Evolutionary conservation across 2,888 invertebrate species (phyloP), one percentile per base, ranked within the genome.

Genomic region (Eupithecia subfuscata): DNA sequence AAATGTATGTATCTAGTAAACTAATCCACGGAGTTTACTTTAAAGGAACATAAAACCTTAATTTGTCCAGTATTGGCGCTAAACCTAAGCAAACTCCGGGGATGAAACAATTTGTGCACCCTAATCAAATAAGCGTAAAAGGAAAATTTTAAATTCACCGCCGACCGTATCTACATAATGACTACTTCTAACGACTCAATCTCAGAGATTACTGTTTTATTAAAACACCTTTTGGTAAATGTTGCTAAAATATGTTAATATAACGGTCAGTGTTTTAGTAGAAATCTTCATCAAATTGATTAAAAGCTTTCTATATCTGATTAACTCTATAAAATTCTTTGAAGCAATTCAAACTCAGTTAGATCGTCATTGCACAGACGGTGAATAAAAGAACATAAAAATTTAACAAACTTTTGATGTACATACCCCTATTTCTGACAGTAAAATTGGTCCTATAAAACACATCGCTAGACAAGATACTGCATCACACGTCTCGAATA

Each of bases 111-210:
- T 92, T 91, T 89, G 89, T 87, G 88, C 84, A 86, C 86, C 90
- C 89, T 90, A 90, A 91, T 90, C 90, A 92, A 92, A 92, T 91
- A 91, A 88, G 87, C 87, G 87, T 87, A 87, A 88, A 88, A 85
- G 86, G 87, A 84, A 86, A 88, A 89, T 90, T 91, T 90, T 83
- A 90, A 91, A 91, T 89, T 90, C 85, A 82, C 76, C 76, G 68
- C 70, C 75, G 56, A 60, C 64, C 76, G 81, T 84, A 91, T 92
- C 92, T 90, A 85, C 92, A 92, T 92, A 92, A 92, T 87, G 87
- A 88, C 87, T 86, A 40, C 60, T 65, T 78, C 83, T 86, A 87
- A 91, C 87, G 84, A 83, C 90, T 92, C 90, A 92, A 92, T 92
- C 89, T 87, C 84, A 79, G 81, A 79, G 79, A 80, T 85, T 86